A percentile compares a stretch with the other conserved stretches of the same genome.
Conservation (phyloP, 2,797 vertebrate genomes). For the Sphaeramia orbicularis region DNA sequence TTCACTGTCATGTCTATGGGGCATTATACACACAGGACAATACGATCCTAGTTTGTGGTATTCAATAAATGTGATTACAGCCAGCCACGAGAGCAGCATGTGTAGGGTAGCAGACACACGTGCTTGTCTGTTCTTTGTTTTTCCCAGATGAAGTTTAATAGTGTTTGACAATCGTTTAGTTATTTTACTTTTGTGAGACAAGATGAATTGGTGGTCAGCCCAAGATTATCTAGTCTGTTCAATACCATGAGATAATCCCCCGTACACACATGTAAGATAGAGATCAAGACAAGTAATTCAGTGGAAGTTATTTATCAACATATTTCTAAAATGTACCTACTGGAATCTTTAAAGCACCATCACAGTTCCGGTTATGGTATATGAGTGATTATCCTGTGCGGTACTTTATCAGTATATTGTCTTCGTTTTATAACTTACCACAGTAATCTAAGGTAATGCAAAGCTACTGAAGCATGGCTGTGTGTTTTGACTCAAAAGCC, state of each 20-base stretch:
- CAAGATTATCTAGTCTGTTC: not conserved
- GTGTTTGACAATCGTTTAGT: slow-evolving; percentile 11
- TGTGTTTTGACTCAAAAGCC: not conserved
- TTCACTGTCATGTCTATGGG: slow-evolving; percentile 54
- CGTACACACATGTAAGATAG: not conserved
- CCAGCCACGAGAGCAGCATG: slow-evolving; percentile 50
- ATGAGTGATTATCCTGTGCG: no score
- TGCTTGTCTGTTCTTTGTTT: slow-evolving; percentile 53
- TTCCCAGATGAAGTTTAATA: slow-evolving; percentile 18
- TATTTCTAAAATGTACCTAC: not conserved
- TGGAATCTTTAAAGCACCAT: slow-evolving; percentile 3
- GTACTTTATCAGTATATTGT: not conserved
- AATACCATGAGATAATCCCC: not conserved
- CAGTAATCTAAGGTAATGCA: not conserved
- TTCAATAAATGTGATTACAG: slow-evolving; percentile 75
- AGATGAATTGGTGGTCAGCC: not conserved
- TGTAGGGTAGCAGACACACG: slow-evolving; percentile 57
- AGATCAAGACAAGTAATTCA: not conserved
- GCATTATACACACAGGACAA: slow-evolving; percentile 58
- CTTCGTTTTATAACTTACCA: not conserved
- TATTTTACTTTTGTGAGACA: not conserved
- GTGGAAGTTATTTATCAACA: not conserved
- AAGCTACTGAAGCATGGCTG: not conserved
- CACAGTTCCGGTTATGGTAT: no score
- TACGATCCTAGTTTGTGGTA: slow-evolving; percentile 64